These are phyloP conservation scores for Rachycentron canadum DNA, from an alignment of 2,797 vertebrate species.

Conservation along the genomic window DNA sequence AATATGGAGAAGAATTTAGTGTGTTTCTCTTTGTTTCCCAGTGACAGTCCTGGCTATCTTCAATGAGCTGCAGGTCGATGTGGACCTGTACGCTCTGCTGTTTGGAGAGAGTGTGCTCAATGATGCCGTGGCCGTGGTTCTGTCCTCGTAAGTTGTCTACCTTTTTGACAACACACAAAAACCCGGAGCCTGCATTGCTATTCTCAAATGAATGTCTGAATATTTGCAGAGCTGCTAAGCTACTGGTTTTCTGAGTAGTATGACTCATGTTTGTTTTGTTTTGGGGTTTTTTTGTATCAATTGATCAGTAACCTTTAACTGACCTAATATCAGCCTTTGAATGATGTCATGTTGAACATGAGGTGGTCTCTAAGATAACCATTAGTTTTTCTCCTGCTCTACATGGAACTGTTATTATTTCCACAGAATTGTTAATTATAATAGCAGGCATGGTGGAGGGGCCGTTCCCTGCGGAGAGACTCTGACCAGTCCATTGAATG, in stretches of 20 bases:
- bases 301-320: slow-evolving; percentile 26
- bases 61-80: slow-evolving; percentile 97
- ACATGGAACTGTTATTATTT: slow-evolving; percentile 59
- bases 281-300: slow-evolving; percentile 16
- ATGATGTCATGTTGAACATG: slow-evolving; percentile 11
- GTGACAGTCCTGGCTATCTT: slow-evolving; percentile 99
- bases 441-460: slow-evolving; percentile 65
- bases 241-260: not conserved
- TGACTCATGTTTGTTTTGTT: not conserved
- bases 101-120: slow-evolving; percentile 99
- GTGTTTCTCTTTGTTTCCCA: slow-evolving; percentile 72
- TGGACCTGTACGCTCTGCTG: slow-evolving; percentile 95
- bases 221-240: not conserved
- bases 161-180: not conserved
- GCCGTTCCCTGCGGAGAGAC: slow-evolving; percentile 54
- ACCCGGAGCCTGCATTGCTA: not conserved
- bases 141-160: slow-evolving; percentile 93
- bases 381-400: slow-evolving; percentile 42
- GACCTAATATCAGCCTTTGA: slow-evolving; percentile 33
- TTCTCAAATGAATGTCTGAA: not conserved
- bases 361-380: slow-evolving; percentile 29
- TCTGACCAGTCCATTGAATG: slow-evolving; percentile 59
- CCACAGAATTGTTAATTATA: slow-evolving; percentile 77
- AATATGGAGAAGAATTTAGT: not conserved
- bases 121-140: slow-evolving; percentile 96